Evolutionary conservation across 1,140 invertebrate genomes (phyloP), one percentile per base, ranked within the genome.

Genomic region (Anastrepha ludens): DNA sequence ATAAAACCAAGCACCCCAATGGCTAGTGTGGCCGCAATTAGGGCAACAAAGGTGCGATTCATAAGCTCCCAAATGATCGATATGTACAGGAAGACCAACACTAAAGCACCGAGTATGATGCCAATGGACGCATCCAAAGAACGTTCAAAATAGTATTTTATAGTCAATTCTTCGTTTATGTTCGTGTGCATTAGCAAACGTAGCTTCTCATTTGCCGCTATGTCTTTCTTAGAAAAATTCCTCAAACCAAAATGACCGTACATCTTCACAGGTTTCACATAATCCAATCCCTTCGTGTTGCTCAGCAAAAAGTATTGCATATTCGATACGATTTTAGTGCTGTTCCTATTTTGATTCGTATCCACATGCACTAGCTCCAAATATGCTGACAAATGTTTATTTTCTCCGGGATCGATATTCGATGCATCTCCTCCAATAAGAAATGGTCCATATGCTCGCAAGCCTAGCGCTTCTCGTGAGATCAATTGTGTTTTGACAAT

Each of bases 21-120:
- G 0, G 96, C 95, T 88, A 95, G 94, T 0, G 96, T 96, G 0
- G 97, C 96, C 0, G 96, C 96, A 2, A 97, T 89, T 89, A 97
- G 95, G 0, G 97, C 96, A 1, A 97, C 97, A 67, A 98, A 93
- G 2, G 97, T 96, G 87, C 97, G 94, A 91, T 98, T 95, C 1
- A 96, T 93, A 97, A 88, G 20, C 17, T 88, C 88, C 81, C 81
- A 87, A 17, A 87, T 64, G 3, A 88, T 88, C 41, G 87, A 91
- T n/a, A 96, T 89, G 89, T 98, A 98, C 6, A 98, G 93, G 7
- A 95, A 95, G 15, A 95, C 87, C 0, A 98, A 92, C 39, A 98
- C 94, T 2, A 95, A 59, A 47, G 95, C 95, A 0, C 96, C 96
- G 90, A 96, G 96, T 2, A 96, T 90, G 2, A 97, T 94, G 13